Evolutionary conservation across 2,888 invertebrate genomes (phyloP).

Genomic region (Oligia fasciuncula): DNA sequence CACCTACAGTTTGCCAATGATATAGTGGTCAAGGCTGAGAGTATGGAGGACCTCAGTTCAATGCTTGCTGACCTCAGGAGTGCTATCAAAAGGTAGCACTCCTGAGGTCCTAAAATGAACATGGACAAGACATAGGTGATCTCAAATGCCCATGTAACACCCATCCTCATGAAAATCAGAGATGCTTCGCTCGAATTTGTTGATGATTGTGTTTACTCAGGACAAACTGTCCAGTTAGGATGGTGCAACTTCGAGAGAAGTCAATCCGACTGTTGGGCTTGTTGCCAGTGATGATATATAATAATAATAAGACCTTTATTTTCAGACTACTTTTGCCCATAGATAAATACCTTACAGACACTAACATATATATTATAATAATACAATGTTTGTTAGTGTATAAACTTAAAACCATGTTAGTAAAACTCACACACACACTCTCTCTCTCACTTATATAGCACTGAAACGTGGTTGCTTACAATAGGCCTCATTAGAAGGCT

Average conservation of each 20-base stretch:
- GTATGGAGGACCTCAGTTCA: too few relatives aligned
- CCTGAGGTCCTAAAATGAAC: neutral
- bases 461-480: neutral
- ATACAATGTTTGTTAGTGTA: too few relatives aligned
- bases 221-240: neutral
- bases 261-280: neutral
- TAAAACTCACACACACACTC: too few relatives aligned
- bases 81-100: neutral
- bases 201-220: neutral
- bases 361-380: too few relatives aligned
- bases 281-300: neutral
- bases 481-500: neutral
- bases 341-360: too few relatives aligned
- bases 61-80: neutral
- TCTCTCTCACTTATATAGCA: neutral
- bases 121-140: neutral
- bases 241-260: neutral
- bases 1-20: neutral
- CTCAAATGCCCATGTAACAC: neutral
- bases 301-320: too few relatives aligned
- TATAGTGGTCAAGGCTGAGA: neutral
- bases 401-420: too few relatives aligned
- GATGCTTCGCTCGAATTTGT: neutral
- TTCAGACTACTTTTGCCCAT: too few relatives aligned
- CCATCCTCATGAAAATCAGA: neutral